phyloP scores from a whole-genome alignment of 2,888 invertebrate species.

The Hofmannophila pseudospretella region DNA sequence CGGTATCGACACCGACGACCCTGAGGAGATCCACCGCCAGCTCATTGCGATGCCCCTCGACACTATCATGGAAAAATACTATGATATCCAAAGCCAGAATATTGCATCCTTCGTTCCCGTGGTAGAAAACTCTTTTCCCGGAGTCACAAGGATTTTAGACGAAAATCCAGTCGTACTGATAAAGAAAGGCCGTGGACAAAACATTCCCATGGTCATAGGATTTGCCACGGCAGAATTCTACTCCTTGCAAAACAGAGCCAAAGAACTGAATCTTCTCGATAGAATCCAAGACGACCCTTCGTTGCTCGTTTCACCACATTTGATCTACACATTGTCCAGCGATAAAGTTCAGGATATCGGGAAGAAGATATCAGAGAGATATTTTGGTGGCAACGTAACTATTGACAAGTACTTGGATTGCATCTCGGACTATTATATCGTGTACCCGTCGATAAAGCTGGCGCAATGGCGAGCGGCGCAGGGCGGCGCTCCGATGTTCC shows the following conservation, averaged over 20 bases:
- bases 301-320: slow-evolving; percentile 6
- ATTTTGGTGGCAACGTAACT: slow-evolving; percentile 20
- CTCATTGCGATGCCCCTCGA: slow-evolving; percentile 41
- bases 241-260: slow-evolving; percentile 40
- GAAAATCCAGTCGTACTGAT: slow-evolving; percentile 51
- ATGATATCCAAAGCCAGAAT: slow-evolving; percentile 34
- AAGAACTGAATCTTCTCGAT: slow-evolving; percentile 17
- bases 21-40: slow-evolving; percentile 39
- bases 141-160: slow-evolving; percentile 47
- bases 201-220: slow-evolving; percentile 53
- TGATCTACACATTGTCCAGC: background rate
- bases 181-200: slow-evolving; percentile 39
- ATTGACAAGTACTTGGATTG: slow-evolving; percentile 17
- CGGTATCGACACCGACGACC: slow-evolving; percentile 50
- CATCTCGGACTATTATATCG: slow-evolving; percentile 21
- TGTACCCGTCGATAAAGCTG: slow-evolving; percentile 28
- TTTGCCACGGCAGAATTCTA: slow-evolving; percentile 54
- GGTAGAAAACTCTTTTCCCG: slow-evolving; percentile 43
- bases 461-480: slow-evolving; percentile 20
- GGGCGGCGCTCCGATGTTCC: slow-evolving; percentile 39
- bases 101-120: slow-evolving; percentile 50
- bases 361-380: slow-evolving; percentile 16
- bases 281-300: slow-evolving; percentile 10
- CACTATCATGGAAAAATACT: slow-evolving; percentile 41
- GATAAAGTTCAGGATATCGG: slow-evolving; percentile 9